Conservation (phyloP, 2,888 invertebrate species). For the Euphydryas editha region DNA sequence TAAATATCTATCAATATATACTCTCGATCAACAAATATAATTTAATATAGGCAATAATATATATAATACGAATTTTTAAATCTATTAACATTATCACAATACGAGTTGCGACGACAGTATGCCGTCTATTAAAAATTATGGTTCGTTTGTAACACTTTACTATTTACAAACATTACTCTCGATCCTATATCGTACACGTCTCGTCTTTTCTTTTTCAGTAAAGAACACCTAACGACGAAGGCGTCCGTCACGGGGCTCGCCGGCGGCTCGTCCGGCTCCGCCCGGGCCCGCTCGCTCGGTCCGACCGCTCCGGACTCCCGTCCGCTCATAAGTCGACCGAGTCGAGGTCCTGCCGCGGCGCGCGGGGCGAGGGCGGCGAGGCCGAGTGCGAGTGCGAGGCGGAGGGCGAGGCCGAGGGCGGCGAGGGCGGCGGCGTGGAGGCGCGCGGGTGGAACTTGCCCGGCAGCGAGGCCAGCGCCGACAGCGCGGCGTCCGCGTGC, state of each 20-base stretch:
- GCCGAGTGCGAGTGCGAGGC: constrained; percentile 48
- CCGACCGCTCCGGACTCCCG: constrained; percentile 16
- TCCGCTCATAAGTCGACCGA: constrained; percentile 86
- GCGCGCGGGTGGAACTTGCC: constrained; percentile 88
- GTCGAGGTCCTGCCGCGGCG: constrained; percentile 89
- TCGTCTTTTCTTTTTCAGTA: constrained; percentile 51
- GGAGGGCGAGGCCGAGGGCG: constrained; percentile 86
- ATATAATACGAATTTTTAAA: constrained; percentile 69
- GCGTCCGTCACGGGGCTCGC: constrained; percentile 9
- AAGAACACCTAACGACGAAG: constrained; percentile 44
- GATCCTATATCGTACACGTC: constrained; percentile 53
- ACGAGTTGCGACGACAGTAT: constrained; percentile 67
- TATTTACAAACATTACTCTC: constrained; percentile 56
- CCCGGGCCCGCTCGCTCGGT: constrained; percentile 13
- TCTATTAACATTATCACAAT: constrained; percentile 75
- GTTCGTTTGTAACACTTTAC: constrained; percentile 55
- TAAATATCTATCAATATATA: constrained; percentile 79
- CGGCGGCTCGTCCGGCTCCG: constrained; percentile 7
- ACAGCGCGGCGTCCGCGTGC: constrained; percentile 90
- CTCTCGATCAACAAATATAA: constrained; percentile 78
- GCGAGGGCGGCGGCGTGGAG: constrained; percentile 82
- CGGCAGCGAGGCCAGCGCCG: constrained; percentile 83
- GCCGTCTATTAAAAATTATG: constrained; percentile 61
- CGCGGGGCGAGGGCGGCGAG: constrained; percentile 75
- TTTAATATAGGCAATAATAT: constrained; percentile 74